Conservation (phyloP, 2,797 vertebrate species). For the Pangasius larnaudii region DNA sequence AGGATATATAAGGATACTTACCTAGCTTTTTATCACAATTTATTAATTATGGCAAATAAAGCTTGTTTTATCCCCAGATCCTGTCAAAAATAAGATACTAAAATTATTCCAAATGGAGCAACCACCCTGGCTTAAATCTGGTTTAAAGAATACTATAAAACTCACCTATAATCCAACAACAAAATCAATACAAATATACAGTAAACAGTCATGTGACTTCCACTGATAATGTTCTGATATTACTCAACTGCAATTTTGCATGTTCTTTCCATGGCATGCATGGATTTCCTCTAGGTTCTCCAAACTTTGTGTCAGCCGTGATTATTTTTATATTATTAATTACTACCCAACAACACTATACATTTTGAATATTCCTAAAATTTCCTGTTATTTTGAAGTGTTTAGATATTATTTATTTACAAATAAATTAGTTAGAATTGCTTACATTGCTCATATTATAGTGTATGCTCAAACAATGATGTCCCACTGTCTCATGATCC, state of each 20-base stretch:
- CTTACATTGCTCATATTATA: neutral
- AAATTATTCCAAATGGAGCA: neutral
- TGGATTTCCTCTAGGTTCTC: neutral
- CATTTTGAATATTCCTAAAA: neutral
- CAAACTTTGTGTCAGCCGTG: neutral
- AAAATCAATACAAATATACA: neutral
- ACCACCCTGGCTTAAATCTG: neutral
- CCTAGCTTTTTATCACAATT: neutral
- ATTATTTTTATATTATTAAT: neutral
- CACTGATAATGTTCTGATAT: neutral
- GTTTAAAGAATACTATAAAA: neutral
- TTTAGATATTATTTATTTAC: slow-evolving; percentile 2
- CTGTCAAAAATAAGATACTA: neutral
- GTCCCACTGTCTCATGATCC: neutral
- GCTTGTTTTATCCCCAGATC: neutral
- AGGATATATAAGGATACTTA: neutral
- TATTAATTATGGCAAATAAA: neutral
- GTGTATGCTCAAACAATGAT: neutral
- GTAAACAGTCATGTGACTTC: neutral
- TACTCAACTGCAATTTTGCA: neutral
- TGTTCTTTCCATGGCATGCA: neutral
- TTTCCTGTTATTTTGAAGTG: neutral
- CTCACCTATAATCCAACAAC: neutral
- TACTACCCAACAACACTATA: neutral
- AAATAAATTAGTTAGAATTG: neutral